These are phyloP conservation scores for Micromesistius poutassou DNA, from an alignment of 2,797 vertebrate species.

Conservation along the genomic window DNA sequence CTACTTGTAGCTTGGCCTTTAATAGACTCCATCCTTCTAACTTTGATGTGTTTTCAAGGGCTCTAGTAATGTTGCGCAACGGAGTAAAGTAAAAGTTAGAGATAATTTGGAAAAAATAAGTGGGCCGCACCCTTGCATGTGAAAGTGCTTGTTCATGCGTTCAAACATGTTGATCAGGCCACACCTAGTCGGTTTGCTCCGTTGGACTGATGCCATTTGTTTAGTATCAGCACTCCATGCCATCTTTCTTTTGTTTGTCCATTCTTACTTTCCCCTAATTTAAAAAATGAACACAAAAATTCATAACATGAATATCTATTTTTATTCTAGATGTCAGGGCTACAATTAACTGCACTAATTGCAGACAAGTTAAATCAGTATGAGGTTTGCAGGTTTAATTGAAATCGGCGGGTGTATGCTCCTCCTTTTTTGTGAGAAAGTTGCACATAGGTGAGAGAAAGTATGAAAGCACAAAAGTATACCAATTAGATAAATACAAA, in stretches of 20 bases:
- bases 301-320: neutral
- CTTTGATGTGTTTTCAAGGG: neutral
- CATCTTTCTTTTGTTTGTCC: neutral
- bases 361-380: neutral
- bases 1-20: neutral
- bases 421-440: conserved; percentile 29
- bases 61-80: neutral
- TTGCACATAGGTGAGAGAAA: conserved; percentile 22
- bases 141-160: conserved; percentile 29
- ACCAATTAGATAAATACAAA: neutral
- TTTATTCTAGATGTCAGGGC: neutral
- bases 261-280: neutral
- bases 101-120: neutral
- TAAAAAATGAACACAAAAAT: neutral
- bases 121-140: conserved; percentile 31
- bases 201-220: conserved; percentile 1
- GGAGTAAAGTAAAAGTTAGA: neutral
- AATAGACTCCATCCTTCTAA: neutral
- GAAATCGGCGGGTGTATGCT: neutral
- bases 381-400: neutral
- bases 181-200: conserved; percentile 18
- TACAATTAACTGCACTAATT: neutral
- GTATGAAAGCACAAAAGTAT: too few species aligned
- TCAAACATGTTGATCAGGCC: conserved; percentile 12
- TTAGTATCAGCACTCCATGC: neutral